These are phyloP conservation scores for Gallinago stenura DNA, from an alignment of 2,797 vertebrate species.

Conservation along the genomic window DNA sequence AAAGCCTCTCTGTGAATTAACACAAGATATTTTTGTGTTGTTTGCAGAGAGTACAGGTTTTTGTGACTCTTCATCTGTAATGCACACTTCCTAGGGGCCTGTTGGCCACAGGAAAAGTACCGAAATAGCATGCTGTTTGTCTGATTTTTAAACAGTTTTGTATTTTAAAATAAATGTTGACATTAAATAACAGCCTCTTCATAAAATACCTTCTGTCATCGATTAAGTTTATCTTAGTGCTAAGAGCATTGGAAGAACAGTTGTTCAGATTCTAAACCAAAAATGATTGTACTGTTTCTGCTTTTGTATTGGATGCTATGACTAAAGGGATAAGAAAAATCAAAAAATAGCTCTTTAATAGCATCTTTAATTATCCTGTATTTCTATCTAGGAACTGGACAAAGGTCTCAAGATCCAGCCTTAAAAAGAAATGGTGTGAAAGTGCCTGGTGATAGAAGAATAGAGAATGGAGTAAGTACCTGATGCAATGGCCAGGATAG, in stretches of 20 bases:
- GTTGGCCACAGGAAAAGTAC: neutral
- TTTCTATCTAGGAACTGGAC: conserved; percentile 78
- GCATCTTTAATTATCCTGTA: neutral
- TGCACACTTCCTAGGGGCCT: neutral
- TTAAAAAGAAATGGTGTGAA: conserved; percentile 91
- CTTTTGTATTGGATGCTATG: neutral
- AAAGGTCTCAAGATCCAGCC: conserved; percentile 84
- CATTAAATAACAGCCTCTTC: neutral
- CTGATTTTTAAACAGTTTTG: neutral
- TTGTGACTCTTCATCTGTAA: neutral
- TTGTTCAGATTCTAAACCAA: neutral
- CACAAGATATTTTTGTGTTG: neutral
- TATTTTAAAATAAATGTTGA: neutral
- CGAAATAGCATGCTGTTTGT: neutral
- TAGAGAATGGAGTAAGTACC: conserved; percentile 93
- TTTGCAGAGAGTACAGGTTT: neutral
- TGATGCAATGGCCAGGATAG: neutral
- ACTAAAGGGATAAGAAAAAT: neutral
- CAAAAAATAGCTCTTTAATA: neutral
- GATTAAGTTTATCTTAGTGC: neutral
- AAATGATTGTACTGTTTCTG: neutral
- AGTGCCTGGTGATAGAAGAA: conserved; percentile 84
- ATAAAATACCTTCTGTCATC: neutral
- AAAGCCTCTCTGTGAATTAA: neutral
- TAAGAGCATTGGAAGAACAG: neutral